Evolutionary conservation across 2,888 invertebrate genomes (phyloP), one percentile per base, ranked within the genome.

Genomic region (Eupithecia subfuscata): DNA sequence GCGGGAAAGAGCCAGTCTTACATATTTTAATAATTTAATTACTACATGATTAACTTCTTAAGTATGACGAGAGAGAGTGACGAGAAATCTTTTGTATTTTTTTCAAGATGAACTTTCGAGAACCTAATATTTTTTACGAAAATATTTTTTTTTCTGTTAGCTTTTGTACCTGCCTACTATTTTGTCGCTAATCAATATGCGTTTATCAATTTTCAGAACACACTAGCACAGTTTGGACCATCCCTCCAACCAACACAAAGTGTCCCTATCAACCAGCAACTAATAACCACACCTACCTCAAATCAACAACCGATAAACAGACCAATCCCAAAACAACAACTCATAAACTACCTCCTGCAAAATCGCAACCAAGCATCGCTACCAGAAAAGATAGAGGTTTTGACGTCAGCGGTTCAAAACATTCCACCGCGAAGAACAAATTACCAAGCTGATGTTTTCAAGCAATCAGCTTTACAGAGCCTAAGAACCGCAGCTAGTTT

Each of bases 401-500:
- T 90, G 9, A 79, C 86, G 1, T 73, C 82, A 14, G 83, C 84
- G 0, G 71, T 87, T 0, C 83, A 85, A 75, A 84, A 85, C 64
- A 78, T 83, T 34, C 83, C 88, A 1, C 72, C 82, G 1, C 84
- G 78, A 37, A 69, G 77, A 76, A 81, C 85, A 30, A 82, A 85
- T 14, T 81, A 82, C 22, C 79, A 88, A 76, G 86, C 88, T 0
- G 88, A 89, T 37, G 77, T 84, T 1, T 81, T 88, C 3, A 87
- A 83, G 69, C 83, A 87, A 52, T 84, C 87, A 0, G 89, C 89
- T 0, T 75, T 89, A 0, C 85, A 88, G 64, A 90, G 85, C 73
- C 71, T 91, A 12, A 77, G 85, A 70, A 77, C 81, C 0, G 88
- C 89, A 0, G 82, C 85, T 0, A 86, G 82, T 52, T 80, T 83